These are phyloP conservation scores for Polyommatus iphigenia DNA, from an alignment of 2,888 invertebrate species.

Conservation along the genomic window DNA sequence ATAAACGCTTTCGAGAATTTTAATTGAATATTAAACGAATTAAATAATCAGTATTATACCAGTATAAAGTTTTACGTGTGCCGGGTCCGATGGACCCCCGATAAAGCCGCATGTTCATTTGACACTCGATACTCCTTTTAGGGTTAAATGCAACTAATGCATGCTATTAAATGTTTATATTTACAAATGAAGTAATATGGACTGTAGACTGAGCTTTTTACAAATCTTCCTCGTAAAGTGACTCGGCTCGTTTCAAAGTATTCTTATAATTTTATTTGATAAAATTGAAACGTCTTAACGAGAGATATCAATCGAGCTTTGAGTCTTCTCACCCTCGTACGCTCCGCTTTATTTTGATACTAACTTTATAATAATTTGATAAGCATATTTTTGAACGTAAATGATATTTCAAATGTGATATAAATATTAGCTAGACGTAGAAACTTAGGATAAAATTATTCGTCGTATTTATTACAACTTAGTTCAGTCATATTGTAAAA, in stretches of 20 bases:
- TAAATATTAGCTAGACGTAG: conserved; percentile 51
- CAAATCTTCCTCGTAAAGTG: conserved; percentile 1
- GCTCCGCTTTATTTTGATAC: conserved; percentile 3
- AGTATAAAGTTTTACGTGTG: conserved; percentile 74
- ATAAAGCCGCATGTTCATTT: conserved; percentile 59
- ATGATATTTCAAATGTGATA: conserved; percentile 78
- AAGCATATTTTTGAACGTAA: conserved; percentile 63
- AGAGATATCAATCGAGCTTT: neutral
- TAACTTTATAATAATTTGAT: conserved; percentile 56
- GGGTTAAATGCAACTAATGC: conserved; percentile 49
- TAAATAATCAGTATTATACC: conserved; percentile 79
- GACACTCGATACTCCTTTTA: conserved; percentile 57
- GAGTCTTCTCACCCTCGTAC: neutral
- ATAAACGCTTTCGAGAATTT: conserved; percentile 78
- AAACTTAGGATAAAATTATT: conserved; percentile 27
- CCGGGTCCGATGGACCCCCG: conserved; percentile 61
- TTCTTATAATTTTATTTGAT: neutral
- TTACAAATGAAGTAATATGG: neutral
- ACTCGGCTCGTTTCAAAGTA: conserved; percentile 7
- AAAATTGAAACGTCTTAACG: neutral
- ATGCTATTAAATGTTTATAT: conserved; percentile 41
- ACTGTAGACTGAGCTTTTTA: conserved; percentile 34
- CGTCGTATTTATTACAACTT: conserved; percentile 27
- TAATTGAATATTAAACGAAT: conserved; percentile 80
- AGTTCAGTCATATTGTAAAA: conserved; percentile 29